phyloP scores from a whole-genome alignment of 2,113 vertebrate species.

The Tetrao urogallus region DNA sequence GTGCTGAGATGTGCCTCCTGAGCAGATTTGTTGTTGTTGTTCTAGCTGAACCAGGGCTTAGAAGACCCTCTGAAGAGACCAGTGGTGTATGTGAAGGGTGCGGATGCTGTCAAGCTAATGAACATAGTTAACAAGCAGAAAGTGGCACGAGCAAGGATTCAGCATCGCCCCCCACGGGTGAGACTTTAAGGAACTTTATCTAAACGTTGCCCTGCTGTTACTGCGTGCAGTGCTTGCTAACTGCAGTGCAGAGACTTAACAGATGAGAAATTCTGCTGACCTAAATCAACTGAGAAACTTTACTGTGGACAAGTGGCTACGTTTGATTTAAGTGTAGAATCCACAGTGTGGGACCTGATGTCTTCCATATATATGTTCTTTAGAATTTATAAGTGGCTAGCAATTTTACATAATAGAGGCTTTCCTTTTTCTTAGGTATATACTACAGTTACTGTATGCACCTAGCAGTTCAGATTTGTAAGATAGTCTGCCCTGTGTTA shows the following conservation, averaged over 20 bases:
- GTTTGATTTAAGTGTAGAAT: background rate
- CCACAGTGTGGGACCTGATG: background rate
- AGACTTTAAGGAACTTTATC: conserved; percentile 58
- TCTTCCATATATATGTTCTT: background rate
- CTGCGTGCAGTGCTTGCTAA: background rate
- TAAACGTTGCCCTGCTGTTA: background rate
- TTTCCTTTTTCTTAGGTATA: background rate
- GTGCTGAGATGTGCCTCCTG: background rate
- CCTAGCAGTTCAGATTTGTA: background rate
- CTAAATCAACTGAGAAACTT: background rate
- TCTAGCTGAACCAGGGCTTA: conserved; percentile 91
- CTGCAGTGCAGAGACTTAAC: background rate
- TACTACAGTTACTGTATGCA: background rate
- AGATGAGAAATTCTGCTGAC: background rate
- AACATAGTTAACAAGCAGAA: conserved; percentile 99
- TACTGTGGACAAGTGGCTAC: background rate
- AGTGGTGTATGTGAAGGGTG: conserved; percentile 98
- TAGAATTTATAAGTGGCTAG: background rate
- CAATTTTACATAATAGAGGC: background rate
- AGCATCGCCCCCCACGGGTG: conserved; percentile 94
- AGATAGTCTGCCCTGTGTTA: background rate
- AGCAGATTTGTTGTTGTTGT: background rate
- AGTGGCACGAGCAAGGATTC: conserved; percentile 94
- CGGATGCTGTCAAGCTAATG: conserved; percentile 97
- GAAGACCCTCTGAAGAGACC: conserved; percentile 97